Evolutionary conservation across 2,888 invertebrate genomes (phyloP).

Genomic region (Cephus pulcher): DNA sequence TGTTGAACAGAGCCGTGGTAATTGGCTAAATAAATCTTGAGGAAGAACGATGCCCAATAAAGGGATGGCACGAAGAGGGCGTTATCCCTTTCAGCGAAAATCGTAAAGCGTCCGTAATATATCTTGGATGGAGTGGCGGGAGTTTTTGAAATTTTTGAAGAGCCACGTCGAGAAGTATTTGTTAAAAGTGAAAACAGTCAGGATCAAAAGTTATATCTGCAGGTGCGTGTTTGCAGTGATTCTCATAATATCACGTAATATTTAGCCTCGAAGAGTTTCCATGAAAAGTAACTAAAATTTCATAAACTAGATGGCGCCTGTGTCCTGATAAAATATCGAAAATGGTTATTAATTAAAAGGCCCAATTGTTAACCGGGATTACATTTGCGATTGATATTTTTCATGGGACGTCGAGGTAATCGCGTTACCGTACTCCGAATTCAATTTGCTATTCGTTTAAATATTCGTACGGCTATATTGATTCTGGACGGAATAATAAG

Average conservation of each 20-base stretch:
- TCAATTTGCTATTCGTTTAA: constrained; percentile 52
- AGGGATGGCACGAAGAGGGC: constrained; percentile 52
- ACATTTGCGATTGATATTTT: constrained; percentile 59
- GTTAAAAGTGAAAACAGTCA: not conserved
- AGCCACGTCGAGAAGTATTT: not conserved
- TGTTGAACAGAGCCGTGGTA: constrained; percentile 47
- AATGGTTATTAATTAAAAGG: constrained; percentile 58
- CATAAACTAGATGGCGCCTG: not conserved
- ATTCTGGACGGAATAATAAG: constrained; percentile 40
- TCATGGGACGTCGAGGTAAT: constrained; percentile 49
- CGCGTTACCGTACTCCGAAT: constrained; percentile 55
- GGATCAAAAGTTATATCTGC: not conserved
- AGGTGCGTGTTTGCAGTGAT: constrained; percentile 25
- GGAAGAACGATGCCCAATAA: constrained; percentile 54
- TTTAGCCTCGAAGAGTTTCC: constrained; percentile 13
- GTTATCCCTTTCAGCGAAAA: constrained; percentile 29
- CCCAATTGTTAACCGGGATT: constrained; percentile 57
- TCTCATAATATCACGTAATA: constrained; percentile 24
- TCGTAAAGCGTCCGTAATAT: not conserved
- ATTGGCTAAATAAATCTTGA: constrained; percentile 50
- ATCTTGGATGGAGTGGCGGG: not conserved
- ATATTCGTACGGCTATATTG: constrained; percentile 24
- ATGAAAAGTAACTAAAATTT: not conserved
- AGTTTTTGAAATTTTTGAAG: not conserved
- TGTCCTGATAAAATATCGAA: constrained; percentile 45